phyloP scores from a whole-genome alignment of 2,888 invertebrate genomes.

The Lasioglossum pauxillum region DNA sequence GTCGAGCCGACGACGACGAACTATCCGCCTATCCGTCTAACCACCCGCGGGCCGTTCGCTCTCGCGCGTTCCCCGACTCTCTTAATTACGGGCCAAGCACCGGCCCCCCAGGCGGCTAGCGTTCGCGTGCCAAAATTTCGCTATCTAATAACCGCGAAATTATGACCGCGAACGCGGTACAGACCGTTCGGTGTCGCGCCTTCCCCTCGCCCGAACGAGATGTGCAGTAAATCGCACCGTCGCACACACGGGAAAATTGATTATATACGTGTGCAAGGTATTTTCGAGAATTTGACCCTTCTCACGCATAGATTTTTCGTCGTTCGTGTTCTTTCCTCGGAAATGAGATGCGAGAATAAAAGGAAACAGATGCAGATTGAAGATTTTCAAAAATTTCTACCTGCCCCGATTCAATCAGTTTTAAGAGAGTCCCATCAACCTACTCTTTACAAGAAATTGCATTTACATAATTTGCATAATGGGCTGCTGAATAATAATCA shows the following conservation, averaged over 20 bases:
- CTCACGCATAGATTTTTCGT: too few species aligned
- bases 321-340: too few species aligned
- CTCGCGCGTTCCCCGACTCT: slow-evolving; percentile 1
- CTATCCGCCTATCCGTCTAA: slow-evolving; percentile 20
- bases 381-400: neutral
- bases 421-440: neutral
- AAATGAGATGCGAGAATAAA: too few species aligned
- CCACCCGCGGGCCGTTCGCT: neutral
- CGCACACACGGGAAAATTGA: neutral
- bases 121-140: slow-evolving; percentile 15
- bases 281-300: too few species aligned
- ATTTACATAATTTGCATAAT: slow-evolving; percentile 6
- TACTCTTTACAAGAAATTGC: neutral
- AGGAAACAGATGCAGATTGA: neutral
- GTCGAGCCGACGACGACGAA: neutral
- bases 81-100: slow-evolving; percentile 32
- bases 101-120: neutral
- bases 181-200: slow-evolving; percentile 26
- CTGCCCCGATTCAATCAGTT: neutral
- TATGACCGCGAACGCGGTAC: neutral
- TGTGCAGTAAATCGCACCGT: neutral
- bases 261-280: neutral
- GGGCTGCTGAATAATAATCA: neutral
- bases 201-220: slow-evolving; percentile 18
- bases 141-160: slow-evolving; percentile 43